These are phyloP conservation scores for Semotilus atromaculatus DNA, from an alignment of 2,797 vertebrate genomes.

Conservation along the genomic window DNA sequence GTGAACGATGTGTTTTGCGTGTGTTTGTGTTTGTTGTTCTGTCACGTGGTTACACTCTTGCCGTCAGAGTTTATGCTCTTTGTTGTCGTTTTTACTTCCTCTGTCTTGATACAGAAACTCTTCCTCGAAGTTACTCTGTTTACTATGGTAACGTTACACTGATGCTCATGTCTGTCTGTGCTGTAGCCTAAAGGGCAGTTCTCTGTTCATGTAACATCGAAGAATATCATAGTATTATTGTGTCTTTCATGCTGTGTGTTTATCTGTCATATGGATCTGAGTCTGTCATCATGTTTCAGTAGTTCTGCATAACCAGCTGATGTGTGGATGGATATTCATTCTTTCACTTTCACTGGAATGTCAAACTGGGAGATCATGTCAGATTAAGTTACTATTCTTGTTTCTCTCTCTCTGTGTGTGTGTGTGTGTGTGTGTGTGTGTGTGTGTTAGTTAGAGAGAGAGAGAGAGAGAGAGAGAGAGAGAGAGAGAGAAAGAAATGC, in stretches of 20 bases:
- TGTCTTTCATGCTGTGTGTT: too few relatives aligned
- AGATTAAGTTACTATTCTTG: neutral
- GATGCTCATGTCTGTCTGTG: too few relatives aligned
- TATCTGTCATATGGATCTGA: neutral
- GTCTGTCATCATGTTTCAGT: neutral
- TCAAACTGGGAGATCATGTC: neutral
- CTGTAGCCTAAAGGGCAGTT: neutral
- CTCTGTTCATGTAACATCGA: neutral
- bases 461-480: too few relatives aligned
- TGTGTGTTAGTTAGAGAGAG: too few relatives aligned
- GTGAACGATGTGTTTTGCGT: neutral
- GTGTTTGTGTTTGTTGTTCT: neutral
- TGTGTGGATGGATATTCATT: neutral
- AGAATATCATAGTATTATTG: neutral
- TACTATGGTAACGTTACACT: too few relatives aligned
- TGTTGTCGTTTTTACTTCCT: neutral
- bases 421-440: too few relatives aligned
- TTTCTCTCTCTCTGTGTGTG: neutral
- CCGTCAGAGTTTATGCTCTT: neutral
- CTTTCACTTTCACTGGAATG: conserved; percentile 16
- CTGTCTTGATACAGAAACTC: neutral
- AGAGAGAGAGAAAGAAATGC: too few relatives aligned
- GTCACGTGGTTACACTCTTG: neutral
- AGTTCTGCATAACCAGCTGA: neutral
- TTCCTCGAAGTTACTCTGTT: neutral